Evolutionary conservation across 1,140 invertebrate species (phyloP).

Genomic region (Pseudomyrmex cubaensis): DNA sequence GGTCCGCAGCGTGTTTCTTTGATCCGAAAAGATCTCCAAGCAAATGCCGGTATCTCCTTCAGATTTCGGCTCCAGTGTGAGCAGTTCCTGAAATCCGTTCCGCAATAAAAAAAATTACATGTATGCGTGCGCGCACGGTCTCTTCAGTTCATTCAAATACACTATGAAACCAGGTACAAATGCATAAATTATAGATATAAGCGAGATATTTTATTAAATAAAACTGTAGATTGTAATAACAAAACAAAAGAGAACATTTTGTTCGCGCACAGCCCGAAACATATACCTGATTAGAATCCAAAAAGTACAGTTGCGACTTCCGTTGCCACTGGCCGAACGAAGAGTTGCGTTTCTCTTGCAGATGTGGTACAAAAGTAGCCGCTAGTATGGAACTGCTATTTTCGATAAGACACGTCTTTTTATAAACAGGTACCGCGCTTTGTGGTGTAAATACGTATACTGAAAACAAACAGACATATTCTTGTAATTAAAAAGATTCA

Average conservation of each 20-base stretch:
- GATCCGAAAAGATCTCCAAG: conserved; percentile 76
- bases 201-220: too few species aligned
- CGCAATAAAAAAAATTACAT: too few species aligned
- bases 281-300: conserved; percentile 86
- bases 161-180: conserved; percentile 15
- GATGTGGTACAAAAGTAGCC: conserved; percentile 86
- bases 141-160: conserved; percentile 56
- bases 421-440: conserved; percentile 85
- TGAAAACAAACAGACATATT: conserved; percentile 74
- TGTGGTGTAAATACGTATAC: conserved; percentile 88
- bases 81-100: conserved; percentile 78
- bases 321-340: conserved; percentile 85
- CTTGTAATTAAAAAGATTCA: background rate
- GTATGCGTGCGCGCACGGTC: background rate
- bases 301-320: conserved; percentile 87
- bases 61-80: conserved; percentile 82
- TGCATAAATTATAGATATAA: background rate
- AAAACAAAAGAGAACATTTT: background rate
- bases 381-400: conserved; percentile 81
- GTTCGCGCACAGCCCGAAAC: background rate
- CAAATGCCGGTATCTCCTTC: conserved; percentile 72
- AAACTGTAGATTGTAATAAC: too few species aligned
- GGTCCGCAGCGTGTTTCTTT: conserved; percentile 76
- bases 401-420: conserved; percentile 83
- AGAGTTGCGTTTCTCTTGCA: conserved; percentile 81